Evolutionary conservation across 2,797 vertebrate species (phyloP).

Genomic region (Poecile montanus): DNA sequence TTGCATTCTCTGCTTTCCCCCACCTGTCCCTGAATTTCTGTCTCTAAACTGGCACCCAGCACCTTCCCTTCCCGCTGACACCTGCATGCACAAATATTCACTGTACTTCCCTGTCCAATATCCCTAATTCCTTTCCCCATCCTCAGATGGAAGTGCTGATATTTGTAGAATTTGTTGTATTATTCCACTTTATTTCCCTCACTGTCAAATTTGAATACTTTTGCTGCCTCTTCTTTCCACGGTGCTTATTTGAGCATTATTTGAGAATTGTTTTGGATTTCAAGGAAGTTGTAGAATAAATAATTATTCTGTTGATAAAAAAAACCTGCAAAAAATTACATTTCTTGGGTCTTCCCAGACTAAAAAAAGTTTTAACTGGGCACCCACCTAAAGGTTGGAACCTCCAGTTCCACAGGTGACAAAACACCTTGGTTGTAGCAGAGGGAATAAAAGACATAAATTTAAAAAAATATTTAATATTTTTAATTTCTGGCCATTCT

Average conservation of each 20-base stretch:
- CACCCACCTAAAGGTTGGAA: background rate
- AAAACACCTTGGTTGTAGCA: background rate
- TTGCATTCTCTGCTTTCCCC: background rate
- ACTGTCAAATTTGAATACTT: accelerated
- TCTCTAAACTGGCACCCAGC: background rate
- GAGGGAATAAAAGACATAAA: accelerated
- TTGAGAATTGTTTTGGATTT: background rate
- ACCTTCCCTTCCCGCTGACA: background rate
- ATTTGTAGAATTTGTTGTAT: background rate
- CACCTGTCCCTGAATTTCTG: background rate
- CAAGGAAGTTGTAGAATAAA: background rate
- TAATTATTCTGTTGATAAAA: background rate
- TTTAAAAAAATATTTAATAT: background rate
- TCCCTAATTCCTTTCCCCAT: background rate
- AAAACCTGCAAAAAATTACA: background rate
- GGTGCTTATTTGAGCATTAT: background rate
- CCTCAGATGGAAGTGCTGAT: background rate
- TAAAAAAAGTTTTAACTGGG: background rate
- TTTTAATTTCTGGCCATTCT: background rate
- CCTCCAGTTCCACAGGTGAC: background rate
- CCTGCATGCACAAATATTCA: background rate
- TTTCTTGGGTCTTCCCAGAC: background rate
- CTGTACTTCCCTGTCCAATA: accelerated
- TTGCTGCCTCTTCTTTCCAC: background rate
- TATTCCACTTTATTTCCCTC: background rate